Evolutionary conservation across 2,113 vertebrate genomes (phyloP), one percentile per base, ranked within the genome.

Genomic region (Cacatua alba): DNA sequence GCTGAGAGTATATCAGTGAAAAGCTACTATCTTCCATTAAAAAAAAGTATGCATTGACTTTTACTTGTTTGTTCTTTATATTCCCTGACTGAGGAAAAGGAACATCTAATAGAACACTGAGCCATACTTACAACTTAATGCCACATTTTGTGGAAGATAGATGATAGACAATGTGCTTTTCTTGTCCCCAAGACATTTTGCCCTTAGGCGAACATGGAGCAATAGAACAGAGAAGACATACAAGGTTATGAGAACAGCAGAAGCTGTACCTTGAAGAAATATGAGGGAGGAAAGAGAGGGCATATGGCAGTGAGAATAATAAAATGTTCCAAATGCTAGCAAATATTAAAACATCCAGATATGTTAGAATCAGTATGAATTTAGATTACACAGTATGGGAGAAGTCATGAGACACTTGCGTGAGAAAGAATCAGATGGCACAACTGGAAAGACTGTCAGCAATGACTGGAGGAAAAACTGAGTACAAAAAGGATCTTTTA

Each of bases 381-480:
- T 93, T 75, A 90, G 49, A 78, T 55, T 82, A 57, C 57, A 68
- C 31, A 75, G 31, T 75, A 92, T 41, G 51, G 86, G 52, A 90
- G 55, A 96, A 96, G 31, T 86, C 72, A 81, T 62, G 83, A 86
- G 88, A 94, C 64, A 78, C 46, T 77, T 72, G 44, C 13, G n/a
- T 95, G 92, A 90, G 89, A 96, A 96, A 94, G 76, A 86, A 86
- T 95, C 80, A 83, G 68, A 81, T 76, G 92, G 77, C 88, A 75
- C 82, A 92, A 90, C 65, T 80, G 82, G 88, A 69, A 90, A 78
- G 79, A 59, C 39, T 83, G 82, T 78, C 82, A 92, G 68, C 51
- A 86, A 70, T 88, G 64, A 93, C 60, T 60, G 49, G 26, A 81
- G 33, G 20, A 86, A 86, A 93, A 93, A 53, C 21, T 39, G 43